A percentile compares a stretch with the other conserved stretches of the same genome.
These are phyloP conservation scores for Trachelus stipa DNA, from an alignment of 2,888 invertebrate species.

Conservation along the genomic window DNA sequence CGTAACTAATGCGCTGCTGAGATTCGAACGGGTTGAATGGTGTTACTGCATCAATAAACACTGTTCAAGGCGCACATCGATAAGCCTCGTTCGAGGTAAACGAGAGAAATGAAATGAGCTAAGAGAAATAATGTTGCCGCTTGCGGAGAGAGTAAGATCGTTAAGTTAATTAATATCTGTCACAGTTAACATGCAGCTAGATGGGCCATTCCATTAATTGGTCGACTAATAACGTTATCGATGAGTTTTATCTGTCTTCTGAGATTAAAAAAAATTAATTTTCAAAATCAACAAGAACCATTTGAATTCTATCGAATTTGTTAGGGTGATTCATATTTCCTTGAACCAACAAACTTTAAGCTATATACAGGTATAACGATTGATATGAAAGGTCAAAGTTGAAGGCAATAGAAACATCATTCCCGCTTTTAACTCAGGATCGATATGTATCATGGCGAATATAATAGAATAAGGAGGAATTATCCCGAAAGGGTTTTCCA, in stretches of 20 bases:
- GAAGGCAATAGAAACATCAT: not conserved
- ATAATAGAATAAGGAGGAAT: not conserved
- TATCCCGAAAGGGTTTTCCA: not conserved
- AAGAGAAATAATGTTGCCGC: not conserved
- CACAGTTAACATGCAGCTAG: not conserved
- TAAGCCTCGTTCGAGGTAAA: not conserved
- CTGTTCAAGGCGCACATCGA: not conserved
- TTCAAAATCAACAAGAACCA: not conserved
- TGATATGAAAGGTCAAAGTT: not conserved
- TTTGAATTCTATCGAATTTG: not conserved
- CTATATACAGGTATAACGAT: not conserved
- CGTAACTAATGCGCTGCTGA: constrained; percentile 1
- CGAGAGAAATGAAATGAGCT: not conserved
- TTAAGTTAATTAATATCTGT: not conserved
- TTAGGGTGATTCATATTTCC: not conserved
- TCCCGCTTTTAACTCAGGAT: not conserved
- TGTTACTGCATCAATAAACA: not conserved
- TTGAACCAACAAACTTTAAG: not conserved
- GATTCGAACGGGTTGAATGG: not conserved
- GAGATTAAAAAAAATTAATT: not conserved
- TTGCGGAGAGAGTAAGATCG: not conserved
- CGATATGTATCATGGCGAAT: not conserved
- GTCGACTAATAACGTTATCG: not conserved
- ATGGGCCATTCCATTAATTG: not conserved
- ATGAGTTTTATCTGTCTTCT: not conserved